Evolutionary conservation across 53 echinoderm and acorn worm genomes (phyloP), one percentile per base, ranked within the genome.

Genomic region (Mesocentrotus franciscanus): DNA sequence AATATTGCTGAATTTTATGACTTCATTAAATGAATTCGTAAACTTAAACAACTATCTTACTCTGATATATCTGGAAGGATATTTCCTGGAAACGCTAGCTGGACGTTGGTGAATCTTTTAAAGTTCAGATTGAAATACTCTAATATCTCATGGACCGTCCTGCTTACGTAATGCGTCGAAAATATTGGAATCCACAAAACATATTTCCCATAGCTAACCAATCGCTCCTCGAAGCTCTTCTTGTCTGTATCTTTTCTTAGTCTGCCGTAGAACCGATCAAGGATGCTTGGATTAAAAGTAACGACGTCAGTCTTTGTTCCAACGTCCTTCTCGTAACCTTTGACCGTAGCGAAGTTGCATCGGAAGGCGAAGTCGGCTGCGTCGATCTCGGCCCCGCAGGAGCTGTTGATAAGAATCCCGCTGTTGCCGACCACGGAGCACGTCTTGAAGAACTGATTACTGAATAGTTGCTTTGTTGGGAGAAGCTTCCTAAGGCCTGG

Each of bases 271-370:
- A 91, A 95, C 58, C 93, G 90, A 90, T 97, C 96, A 78, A 99
- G 90, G 62, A 99, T 98, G 75, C 99, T 99, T n/a, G 99, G 99
- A 91, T 99, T 99, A 79, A 99, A 99, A 49, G 98, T 99, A 58
- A 98, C 85, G n/a, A 99, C 96, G 90, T 99, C 96, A 13, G 97
- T 97, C 74, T 91, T 96, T 2, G 96, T 95, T 5, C 99, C 99
- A 24, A 99, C 99, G 94, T 99, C 99, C 61, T 91, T 96, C 78
- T 97, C 97, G 78, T 94, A 99, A 72, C 99, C 99, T 27, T 92
- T 76, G 34, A 99, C 60, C 62, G 97, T 95, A 29, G 99, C 99
- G 90, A 99, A 99, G 92, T 99, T 99, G 85, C 99, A 99, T 78
- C 99, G 95, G 68, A 98, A 96, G 55, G 96, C 92, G 85, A 99